These are phyloP conservation scores for Lepidochitona cinerea DNA, from an alignment of 2,888 invertebrate genomes.

Conservation along the genomic window DNA sequence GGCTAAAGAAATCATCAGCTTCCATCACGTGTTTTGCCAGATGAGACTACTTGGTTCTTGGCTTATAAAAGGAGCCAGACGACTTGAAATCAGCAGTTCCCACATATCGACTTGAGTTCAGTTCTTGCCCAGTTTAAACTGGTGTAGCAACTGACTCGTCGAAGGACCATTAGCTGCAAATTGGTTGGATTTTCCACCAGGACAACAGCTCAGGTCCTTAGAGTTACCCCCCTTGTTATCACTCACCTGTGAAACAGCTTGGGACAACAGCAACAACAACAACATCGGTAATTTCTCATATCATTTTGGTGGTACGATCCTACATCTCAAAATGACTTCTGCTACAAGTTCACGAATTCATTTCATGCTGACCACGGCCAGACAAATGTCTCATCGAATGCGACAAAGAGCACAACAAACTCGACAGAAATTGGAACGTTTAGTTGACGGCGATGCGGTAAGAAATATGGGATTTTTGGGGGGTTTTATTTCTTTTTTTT, in stretches of 20 bases:
- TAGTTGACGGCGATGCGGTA: background rate
- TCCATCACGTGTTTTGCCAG: no score
- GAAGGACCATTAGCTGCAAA: no score
- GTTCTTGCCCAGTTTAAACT: slow-evolving; percentile 6
- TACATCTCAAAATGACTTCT: background rate
- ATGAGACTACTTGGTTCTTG: no score
- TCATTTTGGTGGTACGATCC: background rate
- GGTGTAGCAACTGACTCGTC: slow-evolving; percentile 4
- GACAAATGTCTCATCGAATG: background rate
- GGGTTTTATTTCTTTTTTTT: no score
- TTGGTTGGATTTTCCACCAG: no score
- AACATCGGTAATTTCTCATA: no score
- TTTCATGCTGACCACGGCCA: background rate
- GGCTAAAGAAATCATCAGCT: no score
- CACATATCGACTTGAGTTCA: background rate
- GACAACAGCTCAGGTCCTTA: no score
- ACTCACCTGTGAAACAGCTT: no score
- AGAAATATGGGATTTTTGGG: no score
- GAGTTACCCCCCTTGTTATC: no score
- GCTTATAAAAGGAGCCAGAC: background rate
- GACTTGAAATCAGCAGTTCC: background rate
- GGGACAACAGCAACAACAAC: no score
- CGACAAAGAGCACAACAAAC: background rate
- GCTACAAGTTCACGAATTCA: background rate
- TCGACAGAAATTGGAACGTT: background rate